Percentiles rank a stretch among this genome's conserved stretches.
These are phyloP conservation scores for Caenorhabditis angaria DNA, from an alignment of 2,888 invertebrate genomes.

Conservation along the genomic window DNA sequence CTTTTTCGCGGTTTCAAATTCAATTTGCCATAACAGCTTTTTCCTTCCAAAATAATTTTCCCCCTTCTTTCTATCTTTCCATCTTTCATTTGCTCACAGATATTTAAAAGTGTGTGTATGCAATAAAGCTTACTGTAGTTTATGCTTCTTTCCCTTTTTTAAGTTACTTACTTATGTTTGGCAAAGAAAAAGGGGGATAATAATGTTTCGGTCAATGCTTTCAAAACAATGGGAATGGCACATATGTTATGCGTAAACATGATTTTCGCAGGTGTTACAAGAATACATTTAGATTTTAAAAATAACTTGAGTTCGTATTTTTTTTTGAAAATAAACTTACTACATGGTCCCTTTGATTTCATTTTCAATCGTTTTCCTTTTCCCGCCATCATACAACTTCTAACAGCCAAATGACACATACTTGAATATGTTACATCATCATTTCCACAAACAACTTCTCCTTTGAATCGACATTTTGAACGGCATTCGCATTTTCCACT, in stretches of 20 bases:
- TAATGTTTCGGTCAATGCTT: background rate
- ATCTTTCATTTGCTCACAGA: too few species aligned
- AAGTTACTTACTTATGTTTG: background rate
- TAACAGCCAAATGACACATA: slow-evolving; percentile 53
- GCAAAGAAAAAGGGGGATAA: background rate
- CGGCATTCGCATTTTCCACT: slow-evolving; percentile 58
- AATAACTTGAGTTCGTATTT: slow-evolving; percentile 8
- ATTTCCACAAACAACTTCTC: slow-evolving; percentile 50
- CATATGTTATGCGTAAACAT: background rate
- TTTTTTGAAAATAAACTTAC: slow-evolving; percentile 35
- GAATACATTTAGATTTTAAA: background rate
- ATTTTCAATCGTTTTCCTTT: slow-evolving; percentile 38
- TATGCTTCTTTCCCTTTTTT: background rate
- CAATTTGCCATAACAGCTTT: background rate
- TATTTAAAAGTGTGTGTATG: background rate
- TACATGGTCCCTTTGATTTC: slow-evolving; percentile 46
- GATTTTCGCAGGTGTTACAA: background rate
- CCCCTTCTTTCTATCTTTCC: background rate
- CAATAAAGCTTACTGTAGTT: background rate
- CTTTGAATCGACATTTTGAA: slow-evolving; percentile 36
- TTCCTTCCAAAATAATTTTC: background rate
- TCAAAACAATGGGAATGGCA: background rate
- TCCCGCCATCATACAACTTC: slow-evolving; percentile 45
- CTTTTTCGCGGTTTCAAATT: background rate
- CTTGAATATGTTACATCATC: slow-evolving; percentile 55